Base-by-base conservation (phyloP, 2,888 invertebrate genomes). In the Chelonus formosanus region DNA sequence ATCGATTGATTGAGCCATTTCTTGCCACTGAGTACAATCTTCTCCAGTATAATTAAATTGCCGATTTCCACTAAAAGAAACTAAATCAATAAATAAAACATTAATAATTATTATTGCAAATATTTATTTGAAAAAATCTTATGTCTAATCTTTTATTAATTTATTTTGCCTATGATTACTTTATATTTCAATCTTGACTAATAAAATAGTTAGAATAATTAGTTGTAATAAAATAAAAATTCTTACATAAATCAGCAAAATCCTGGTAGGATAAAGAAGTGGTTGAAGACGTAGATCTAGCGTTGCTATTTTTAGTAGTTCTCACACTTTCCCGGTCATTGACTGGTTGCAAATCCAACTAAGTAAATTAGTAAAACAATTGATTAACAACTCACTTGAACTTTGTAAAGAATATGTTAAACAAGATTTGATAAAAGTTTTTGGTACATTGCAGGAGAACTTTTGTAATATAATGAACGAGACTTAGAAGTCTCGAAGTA, bases 1-100 rank as follows among this genome's bases (percentile, higher is more conserved):
- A 65, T 81, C 80, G n/a, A 73, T 69, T 43, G 81, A 77, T 65
- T 78, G 79, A 65, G 78, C 77, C 83, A 83, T 83, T 69, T 80
- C 81, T 66, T 75, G 75, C 77, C 78, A 79, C 66, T 74, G 67
- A n/a, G 67, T 63, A 32, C 62, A 76, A 50, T 80, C 78, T 62
- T 76, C 78, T 44, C 67, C 53, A 44, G 74, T 71, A 63, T 75
- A 77, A 72, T 77, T 79, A 50, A 72, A 71, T 31, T 75, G 75
- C 8, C 72, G 64, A 48, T 67, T 56, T 59, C 71, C 67, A 54
- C 71, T 64, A 56, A 75, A 72, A 5, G 76, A 70, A 53, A 67
- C 79, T 76, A 47, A n/a, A 63, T 40, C 70, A 65, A 52, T 44
- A 32, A 35, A 54, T 57, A 7, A 35, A 55, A 56, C 40, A 8